Base-by-base conservation (phyloP, 2,113 vertebrate species). In the Oreochromis spilurus region DNA sequence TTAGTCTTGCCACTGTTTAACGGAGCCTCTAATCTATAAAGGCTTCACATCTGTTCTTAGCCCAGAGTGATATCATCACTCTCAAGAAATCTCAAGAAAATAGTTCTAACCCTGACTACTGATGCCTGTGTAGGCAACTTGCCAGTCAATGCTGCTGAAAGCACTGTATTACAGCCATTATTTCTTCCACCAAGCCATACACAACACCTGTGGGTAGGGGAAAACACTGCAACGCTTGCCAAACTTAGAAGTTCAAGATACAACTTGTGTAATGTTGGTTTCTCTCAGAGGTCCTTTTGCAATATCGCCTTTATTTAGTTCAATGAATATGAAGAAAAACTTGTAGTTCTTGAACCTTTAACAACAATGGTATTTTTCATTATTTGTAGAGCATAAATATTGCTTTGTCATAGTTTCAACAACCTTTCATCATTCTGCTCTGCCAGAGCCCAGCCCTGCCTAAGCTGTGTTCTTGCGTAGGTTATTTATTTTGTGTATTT, bases 61-160 rank as follows among this genome's bases (percentile, higher is more conserved):
- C 21, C 60, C 48, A 83, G 29, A 83, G 48, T 26, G 81, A 70
- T 52, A 54, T 40, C 45, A 26, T 45, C 7, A 31, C 72, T 77
- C 17, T 34, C 72, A 77, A 52, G 17, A 77, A 34, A 77, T 9
- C 65, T 34, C 40, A 5, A 72, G 50, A 82, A 43, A 86, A 36
- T 21, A 3, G 4, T 65, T 40, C 17, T 16, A 6, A 54, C 43
- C 38, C 54, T 87, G 45, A 43, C 81, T 52, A 34, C 81, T 72
- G 86, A 88, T 36, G 82, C 84, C 77, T 83, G 79, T 87, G 67
- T 55, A 13, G 86, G 72, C 86, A 86, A 79, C 83, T 78, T 80
- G 88, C 84, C 86, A 89, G 78, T 60, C 85, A 48, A 9, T 82
- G 91, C 86, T 91, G 86, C 82, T 89, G 58, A 81, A 82, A 87